These are phyloP conservation scores for Semnornis frantzii DNA, from an alignment of 2,113 vertebrate genomes.

Conservation along the genomic window DNA sequence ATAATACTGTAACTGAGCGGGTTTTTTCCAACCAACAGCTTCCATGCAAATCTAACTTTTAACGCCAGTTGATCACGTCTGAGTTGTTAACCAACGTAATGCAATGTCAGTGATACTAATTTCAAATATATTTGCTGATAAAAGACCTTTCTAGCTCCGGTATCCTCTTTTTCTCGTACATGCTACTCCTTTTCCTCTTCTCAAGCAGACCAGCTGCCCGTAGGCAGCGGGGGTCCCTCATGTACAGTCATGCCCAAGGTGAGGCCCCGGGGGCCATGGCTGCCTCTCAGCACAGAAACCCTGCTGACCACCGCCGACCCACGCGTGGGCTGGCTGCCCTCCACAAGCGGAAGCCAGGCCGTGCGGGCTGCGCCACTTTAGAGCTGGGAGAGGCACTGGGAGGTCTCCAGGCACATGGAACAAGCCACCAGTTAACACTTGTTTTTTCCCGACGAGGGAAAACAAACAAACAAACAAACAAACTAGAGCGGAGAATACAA, in stretches of 20 bases:
- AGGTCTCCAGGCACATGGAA: neutral
- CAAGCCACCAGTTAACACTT: neutral
- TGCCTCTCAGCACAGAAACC: neutral
- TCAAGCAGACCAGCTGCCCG: accelerated
- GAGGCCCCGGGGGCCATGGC: neutral
- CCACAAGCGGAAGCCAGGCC: neutral
- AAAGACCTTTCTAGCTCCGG: neutral
- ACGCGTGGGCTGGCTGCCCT: neutral
- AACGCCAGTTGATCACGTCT: neutral
- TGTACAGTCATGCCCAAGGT: accelerated
- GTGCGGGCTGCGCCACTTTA: neutral
- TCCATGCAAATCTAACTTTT: neutral
- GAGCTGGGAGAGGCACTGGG: neutral
- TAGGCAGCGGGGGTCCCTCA: accelerated
- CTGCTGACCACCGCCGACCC: neutral
- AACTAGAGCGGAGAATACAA: neutral
- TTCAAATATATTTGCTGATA: neutral
- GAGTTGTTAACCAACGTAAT: neutral
- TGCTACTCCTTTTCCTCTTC: neutral
- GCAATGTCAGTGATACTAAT: accelerated
- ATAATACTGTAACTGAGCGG: neutral
- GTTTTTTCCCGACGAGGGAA: neutral
- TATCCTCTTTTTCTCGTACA: neutral
- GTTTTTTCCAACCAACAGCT: neutral
- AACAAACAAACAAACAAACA: too few relatives aligned